Evolutionary conservation across 2,888 invertebrate genomes (phyloP), one percentile per base, ranked within the genome.

Genomic region (Cephonodes hylas): DNA sequence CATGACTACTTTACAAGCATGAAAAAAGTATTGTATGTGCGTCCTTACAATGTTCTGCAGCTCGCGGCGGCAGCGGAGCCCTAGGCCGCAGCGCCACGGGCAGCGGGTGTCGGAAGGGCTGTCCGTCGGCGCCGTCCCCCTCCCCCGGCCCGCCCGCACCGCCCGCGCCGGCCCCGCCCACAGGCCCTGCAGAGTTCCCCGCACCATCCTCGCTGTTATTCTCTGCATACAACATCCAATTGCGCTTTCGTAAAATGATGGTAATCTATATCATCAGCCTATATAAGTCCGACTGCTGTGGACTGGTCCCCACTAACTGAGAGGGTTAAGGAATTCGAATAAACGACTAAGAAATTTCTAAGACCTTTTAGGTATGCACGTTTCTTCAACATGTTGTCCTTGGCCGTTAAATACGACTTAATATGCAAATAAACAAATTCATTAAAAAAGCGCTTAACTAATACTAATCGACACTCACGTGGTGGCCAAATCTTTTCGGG

Each of bases 41-140:
- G 3, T 25, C 71, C 80, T 81, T 48, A 83, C 84, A 48, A 25
- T 83, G 84, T 44, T 87, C 70, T 1, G 77, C 78, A 23, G 81
- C 66, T 63, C 77, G 80, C 3, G 80, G 80, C 59, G 77, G 84
- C 45, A 83, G 68, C 1, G 89, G 87, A 1, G 80, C 81, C 0
- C 90, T 80, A 15, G 90, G 82, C 0, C 91, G 80, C 68, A 87
- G 67, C 5, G 82, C 81, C 20, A 91, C 90, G 1, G 96, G 96
- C 72, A 96, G 85, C 8, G 96, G 96, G 72, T 95, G 95, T 8
- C 96, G 93, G 84, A 95, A 96, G 31, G 94, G 95, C 62, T 93
- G 93, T 45, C 95, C 95, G 0, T 91, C 93, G 6, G 83, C 74
- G 20, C 73, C 76, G 7, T 77, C 71, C 6, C 62, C 65, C 23